These are phyloP conservation scores for Terrapene triunguis DNA, from an alignment of 2,113 vertebrate species.

Conservation along the genomic window DNA sequence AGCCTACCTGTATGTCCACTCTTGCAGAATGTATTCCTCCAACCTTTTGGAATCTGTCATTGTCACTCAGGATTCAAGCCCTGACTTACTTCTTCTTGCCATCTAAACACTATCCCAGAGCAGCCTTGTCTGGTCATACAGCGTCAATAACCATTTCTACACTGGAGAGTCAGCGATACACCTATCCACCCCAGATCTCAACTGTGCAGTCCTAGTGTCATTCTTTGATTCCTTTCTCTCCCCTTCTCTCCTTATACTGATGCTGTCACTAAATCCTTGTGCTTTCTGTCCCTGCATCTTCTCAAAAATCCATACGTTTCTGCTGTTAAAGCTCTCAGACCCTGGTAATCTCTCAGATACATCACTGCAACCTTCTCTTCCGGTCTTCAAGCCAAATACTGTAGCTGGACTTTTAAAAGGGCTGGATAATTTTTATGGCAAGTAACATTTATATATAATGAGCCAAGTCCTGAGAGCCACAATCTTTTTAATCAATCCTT, in stretches of 20 bases:
- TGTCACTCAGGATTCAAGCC: not conserved
- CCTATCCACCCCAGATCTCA: not conserved
- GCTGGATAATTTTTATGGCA: not conserved
- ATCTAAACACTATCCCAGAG: not conserved
- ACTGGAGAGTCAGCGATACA: not conserved
- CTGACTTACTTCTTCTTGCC: not conserved
- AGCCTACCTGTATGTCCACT: not conserved
- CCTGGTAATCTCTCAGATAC: not conserved
- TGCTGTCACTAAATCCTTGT: not conserved
- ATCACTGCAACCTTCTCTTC: not conserved
- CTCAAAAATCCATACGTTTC: not conserved
- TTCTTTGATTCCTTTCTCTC: not conserved
- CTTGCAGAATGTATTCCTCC: not conserved
- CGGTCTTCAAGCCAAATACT: not conserved
- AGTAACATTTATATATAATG: not conserved
- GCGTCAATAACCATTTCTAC: not conserved
- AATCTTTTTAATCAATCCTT: not conserved
- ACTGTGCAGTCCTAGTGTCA: rapidly evolving
- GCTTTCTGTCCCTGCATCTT: rapidly evolving
- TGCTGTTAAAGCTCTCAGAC: not conserved
- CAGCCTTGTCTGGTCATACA: not conserved
- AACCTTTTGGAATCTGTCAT: not conserved
- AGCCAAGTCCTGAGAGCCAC: not conserved
- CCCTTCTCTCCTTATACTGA: not conserved
- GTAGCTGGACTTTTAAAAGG: not conserved